A percentile compares a stretch with the other conserved stretches of the same genome.
phyloP scores from a whole-genome alignment of 2,888 invertebrate species.

The Drosophila paramelanica region DNA sequence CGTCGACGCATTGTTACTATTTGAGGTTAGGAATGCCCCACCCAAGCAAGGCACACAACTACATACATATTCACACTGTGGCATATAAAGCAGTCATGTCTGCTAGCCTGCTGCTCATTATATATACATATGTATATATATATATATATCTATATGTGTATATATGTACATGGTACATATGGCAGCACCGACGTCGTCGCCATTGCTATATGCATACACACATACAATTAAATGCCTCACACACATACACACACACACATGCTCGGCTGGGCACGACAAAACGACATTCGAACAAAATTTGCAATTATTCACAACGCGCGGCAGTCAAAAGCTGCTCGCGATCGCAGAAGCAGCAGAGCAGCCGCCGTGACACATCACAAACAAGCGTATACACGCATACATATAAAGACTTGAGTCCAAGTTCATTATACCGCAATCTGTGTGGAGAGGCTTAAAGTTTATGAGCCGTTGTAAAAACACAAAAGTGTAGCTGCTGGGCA shows the following conservation, averaged over 20 bases:
- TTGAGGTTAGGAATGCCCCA: conserved; percentile 82
- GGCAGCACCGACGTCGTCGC: conserved; percentile 43
- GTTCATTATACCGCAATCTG: conserved; percentile 68
- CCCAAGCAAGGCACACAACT: conserved; percentile 70
- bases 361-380: conserved; percentile 61
- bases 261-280: conserved; percentile 62
- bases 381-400: conserved; percentile 7
- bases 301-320: conserved; percentile 79
- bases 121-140: conserved; percentile 33
- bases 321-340: conserved; percentile 72
- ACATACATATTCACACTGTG: conserved; percentile 17
- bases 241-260: conserved; percentile 42
- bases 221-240: conserved; percentile 38
- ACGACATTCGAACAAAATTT: conserved; percentile 75
- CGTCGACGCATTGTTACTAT: conserved; percentile 60
- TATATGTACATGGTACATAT: conserved; percentile 41
- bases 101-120: conserved; percentile 58
- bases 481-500: conserved; percentile 51
- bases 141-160: conserved; percentile 30
- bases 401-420: conserved; percentile 49
- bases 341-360: conserved; percentile 56
- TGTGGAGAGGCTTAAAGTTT: conserved; percentile 68
- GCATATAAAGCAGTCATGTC: conserved; percentile 66
- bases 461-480: conserved; percentile 70
- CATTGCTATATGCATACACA: conserved; percentile 49